Conservation (phyloP, 1,140 invertebrate genomes). For the Paracyclopina nana region DNA sequence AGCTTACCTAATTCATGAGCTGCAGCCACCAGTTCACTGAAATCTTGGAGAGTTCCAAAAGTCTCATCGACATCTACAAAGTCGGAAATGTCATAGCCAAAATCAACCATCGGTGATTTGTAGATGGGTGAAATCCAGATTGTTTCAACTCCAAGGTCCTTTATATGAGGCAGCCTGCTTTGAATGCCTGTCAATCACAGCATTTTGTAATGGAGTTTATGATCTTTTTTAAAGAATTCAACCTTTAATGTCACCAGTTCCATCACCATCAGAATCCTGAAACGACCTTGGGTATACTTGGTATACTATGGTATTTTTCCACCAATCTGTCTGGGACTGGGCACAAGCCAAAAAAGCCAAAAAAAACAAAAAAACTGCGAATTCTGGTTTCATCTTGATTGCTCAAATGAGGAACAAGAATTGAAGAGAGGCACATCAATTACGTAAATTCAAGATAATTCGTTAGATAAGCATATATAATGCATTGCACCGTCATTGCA, state of each 20-base stretch:
- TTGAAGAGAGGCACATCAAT: too few species aligned
- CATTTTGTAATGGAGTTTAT: neutral
- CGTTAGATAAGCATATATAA: too few species aligned
- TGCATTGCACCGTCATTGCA: too few species aligned
- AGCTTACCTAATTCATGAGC: conserved; percentile 22
- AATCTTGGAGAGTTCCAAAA: conserved; percentile 42
- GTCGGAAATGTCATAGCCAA: conserved; percentile 43
- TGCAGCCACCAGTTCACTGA: conserved; percentile 30
- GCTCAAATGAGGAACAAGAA: too few species aligned
- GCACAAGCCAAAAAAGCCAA: too few species aligned
- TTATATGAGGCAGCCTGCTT: conserved; percentile 29
- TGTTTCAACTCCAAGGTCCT: conserved; percentile 35
- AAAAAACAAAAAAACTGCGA: too few species aligned
- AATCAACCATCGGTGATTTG: conserved; percentile 41
- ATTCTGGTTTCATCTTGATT: too few species aligned
- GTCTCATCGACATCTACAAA: conserved; percentile 35
- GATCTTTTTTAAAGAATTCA: neutral
- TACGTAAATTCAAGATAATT: too few species aligned
- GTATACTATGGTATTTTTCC: conserved; percentile 38
- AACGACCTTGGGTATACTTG: conserved; percentile 34
- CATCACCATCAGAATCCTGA: conserved; percentile 31
- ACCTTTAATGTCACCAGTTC: conserved; percentile 31
- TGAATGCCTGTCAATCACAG: conserved; percentile 22
- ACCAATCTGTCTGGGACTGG: too few species aligned
- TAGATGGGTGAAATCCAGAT: conserved; percentile 51